Evolutionary conservation across 2,113 vertebrate species (phyloP).

Genomic region (Nerophis lumbriciformis): DNA sequence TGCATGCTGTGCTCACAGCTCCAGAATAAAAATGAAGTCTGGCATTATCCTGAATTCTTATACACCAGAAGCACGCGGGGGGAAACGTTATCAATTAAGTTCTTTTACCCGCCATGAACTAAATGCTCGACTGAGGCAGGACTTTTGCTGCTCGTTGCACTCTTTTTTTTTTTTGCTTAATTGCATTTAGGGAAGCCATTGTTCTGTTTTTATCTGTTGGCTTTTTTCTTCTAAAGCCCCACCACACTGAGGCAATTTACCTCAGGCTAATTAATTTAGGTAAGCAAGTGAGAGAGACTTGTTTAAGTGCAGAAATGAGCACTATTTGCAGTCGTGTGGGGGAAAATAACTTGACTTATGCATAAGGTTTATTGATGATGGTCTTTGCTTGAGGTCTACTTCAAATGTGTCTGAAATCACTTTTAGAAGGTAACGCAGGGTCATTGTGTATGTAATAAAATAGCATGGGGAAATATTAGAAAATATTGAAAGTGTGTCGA

Average conservation of each 20-base stretch:
- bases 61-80: constrained; percentile 26
- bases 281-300: constrained; percentile 35
- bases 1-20: constrained; percentile 31
- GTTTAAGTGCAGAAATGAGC: constrained; percentile 10
- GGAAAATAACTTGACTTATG: constrained; percentile 30
- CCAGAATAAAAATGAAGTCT: constrained; percentile 38
- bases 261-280: constrained; percentile 45
- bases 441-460: neutral
- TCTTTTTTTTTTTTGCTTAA: constrained; percentile 56
- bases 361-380: neutral
- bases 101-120: constrained; percentile 34
- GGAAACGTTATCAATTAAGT: constrained; percentile 43
- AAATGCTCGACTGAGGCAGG: constrained; percentile 53
- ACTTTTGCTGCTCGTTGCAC: constrained; percentile 45
- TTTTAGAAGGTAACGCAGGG: neutral
- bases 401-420: neutral
- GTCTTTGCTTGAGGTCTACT: neutral
- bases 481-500: neutral
- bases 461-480: neutral
- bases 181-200: constrained; percentile 60
- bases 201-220: constrained; percentile 52
- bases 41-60: constrained; percentile 35
- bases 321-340: constrained; percentile 29
- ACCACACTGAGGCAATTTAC: constrained; percentile 37
- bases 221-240: constrained; percentile 29